Conservation (phyloP, 2,888 invertebrate species). For the Asteroscopus sphinx region DNA sequence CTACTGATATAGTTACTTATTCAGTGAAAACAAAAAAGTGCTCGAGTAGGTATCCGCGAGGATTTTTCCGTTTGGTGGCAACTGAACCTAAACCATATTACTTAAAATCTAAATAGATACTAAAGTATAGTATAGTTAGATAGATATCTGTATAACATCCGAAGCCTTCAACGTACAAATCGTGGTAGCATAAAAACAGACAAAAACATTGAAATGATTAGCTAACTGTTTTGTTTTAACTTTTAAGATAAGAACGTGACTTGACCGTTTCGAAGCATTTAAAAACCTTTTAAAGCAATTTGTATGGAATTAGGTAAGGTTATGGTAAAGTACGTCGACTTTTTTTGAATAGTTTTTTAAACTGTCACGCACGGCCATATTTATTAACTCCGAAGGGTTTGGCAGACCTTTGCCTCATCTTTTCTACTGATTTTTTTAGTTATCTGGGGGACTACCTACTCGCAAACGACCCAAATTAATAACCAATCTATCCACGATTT, state of each 20-base stretch:
- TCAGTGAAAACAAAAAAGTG: no score
- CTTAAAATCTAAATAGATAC: no score
- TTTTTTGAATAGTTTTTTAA: neutral
- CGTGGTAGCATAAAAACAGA: neutral
- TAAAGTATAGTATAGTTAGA: neutral
- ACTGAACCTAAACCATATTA: no score
- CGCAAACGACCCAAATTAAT: no score
- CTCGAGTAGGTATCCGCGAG: no score
- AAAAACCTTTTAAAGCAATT: conserved; percentile 41
- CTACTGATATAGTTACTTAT: no score
- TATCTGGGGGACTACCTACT: no score
- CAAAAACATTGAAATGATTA: conserved; percentile 6
- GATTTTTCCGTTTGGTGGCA: no score
- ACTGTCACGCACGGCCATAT: neutral
- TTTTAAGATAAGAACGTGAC: conserved; percentile 31
- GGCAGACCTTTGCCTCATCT: no score
- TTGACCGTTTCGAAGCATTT: conserved; percentile 26
- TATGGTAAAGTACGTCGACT: conserved; percentile 1
- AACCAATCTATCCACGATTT: no score
- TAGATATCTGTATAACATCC: neutral
- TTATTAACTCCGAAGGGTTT: no score
- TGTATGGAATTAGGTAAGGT: conserved; percentile 11
- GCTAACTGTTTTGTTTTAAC: conserved; percentile 23
- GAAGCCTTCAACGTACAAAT: neutral
- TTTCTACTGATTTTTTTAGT: no score